Base-by-base conservation (phyloP, 2,113 vertebrate genomes). In the Hucho hucho region DNA sequence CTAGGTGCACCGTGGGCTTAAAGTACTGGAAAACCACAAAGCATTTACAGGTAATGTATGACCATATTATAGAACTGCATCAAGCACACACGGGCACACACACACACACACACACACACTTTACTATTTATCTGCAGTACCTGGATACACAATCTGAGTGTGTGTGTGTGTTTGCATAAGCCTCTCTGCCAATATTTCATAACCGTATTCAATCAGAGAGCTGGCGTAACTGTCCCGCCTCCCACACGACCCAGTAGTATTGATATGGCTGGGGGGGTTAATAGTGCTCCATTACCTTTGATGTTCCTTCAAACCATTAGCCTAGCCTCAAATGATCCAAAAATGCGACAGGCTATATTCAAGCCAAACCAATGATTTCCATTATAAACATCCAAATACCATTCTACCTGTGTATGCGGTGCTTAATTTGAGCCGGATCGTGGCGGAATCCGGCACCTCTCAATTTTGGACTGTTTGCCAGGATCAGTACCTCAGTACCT, bases 121-220 rank as follows among this genome's bases (percentile, higher is more conserved):
- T 37, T 37, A 37, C 1, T 37, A 37, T 37, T 37, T 37, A 37
- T 37, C 6, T 37, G 32, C 32, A 37, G 32, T 9, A 37, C 32
- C 32, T 7, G 32, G 32, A 37, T 37, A 37, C 32, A 37, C 32
- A 37, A 37, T 37, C 32, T 75, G 59, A 61, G 43, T 61, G 61
- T 73, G 6, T 43, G 61, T 58, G 63, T 59, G 28, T 73, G 37
- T 87, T 89, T 90, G 84, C 79, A 58, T 88, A 87, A 90, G 82
- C 81, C 82, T 82, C 85, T 86, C 80, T 78, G 75, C 64, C 78
- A 63, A 0, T 13, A 79, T 88, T 87, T 89, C 81, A 86, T 88
- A 86, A 88, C 78, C 13, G 2, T 46, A 12, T 73, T 84, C 74
- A 73, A 76, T 78, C 58, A 72, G 80, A 79, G 84, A 43, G 76